A percentile compares a stretch with the other conserved stretches of the same genome.
Conservation (phyloP, 2,113 vertebrate genomes). For the Prietella phreatophila region DNA sequence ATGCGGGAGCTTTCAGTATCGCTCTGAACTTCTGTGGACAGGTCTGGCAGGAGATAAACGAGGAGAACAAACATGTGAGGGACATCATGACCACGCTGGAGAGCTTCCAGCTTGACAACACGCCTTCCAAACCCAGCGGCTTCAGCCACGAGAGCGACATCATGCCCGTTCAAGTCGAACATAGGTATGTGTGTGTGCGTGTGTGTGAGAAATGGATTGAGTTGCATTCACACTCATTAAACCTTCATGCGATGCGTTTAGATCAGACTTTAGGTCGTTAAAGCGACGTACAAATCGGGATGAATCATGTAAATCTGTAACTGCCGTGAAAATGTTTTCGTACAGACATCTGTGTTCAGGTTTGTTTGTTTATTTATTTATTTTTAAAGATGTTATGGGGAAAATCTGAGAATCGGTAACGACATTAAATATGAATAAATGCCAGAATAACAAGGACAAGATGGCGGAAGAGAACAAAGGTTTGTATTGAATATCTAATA, state of each 20-base stretch:
- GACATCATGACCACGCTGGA: slow-evolving; percentile 92
- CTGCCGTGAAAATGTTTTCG: not conserved
- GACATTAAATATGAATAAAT: not conserved
- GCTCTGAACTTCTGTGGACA: slow-evolving; percentile 58
- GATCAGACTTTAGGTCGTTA: not conserved
- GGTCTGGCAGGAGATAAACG: slow-evolving; percentile 93
- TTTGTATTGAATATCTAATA: not conserved
- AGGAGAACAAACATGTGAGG: slow-evolving; percentile 89
- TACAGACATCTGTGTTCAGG: not conserved
- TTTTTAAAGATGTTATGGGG: too few species aligned
- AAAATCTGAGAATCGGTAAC: not conserved
- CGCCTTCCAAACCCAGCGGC: slow-evolving; percentile 78
- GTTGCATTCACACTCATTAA: not conserved
- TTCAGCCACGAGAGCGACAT: slow-evolving; percentile 78
- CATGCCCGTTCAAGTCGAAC: slow-evolving; percentile 85
- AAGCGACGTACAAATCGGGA: not conserved
- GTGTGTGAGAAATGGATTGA: not conserved
- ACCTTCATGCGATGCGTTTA: not conserved
- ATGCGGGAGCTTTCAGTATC: not conserved
- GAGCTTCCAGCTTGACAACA: slow-evolving; percentile 84
- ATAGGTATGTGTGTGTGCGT: slow-evolving; percentile 69
- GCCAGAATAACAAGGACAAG: not conserved
- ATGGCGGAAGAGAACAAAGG: not conserved
- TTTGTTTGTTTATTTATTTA: not conserved
- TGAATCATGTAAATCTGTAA: not conserved